Base-by-base conservation (phyloP, 2,888 invertebrate species). In the Tetranychus truncatus region DNA sequence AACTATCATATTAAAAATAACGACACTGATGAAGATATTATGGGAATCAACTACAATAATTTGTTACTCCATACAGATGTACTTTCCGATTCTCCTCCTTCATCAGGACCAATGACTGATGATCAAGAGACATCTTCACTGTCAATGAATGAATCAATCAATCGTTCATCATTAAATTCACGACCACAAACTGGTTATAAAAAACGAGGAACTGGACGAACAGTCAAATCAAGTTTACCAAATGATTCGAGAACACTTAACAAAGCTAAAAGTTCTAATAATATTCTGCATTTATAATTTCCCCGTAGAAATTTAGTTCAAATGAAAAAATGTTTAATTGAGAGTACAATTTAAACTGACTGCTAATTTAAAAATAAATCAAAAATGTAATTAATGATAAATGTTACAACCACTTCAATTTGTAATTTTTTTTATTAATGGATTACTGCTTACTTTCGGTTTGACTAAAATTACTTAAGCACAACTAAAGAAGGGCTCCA, bases 121-220 rank as follows among this genome's bases (percentile, higher is more conserved):
- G 55, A 55, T 55, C 55, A 55, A 55, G 55, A 55, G 15, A 9
- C 55, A 15, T 55, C 55, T 15, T 55, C 55, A 55, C 15, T 9
- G 9, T 55, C 55, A 55, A 55, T 55, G 2, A 24, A 69, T 21
- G 69, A 69, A 6, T 69, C 69, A 24, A 18, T 21, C 7, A 69
- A 69, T 11, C 21, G 11, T 5, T 24, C 69, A 69, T 20, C 34
- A 24, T 24, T 20, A 24, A 24, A 24, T 69, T 69, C 69, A 11
- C 69, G 69, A 1, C 69, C 69, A 69, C 69, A 69, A 20, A 69
- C 69, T 69, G 69, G 69, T 0, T 69, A 69, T 21, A 69, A 69
- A 8, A 69, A 20, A 69, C 4, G 69, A 69, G 55, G 55, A 7
- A 7, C 55, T 9, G 15, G 55, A 55, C 55, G 55, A 55, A 55